Percentiles rank a stretch among this genome's conserved stretches.
Conservation (phyloP, 2,113 vertebrate species). For the Silurus meridionalis region DNA sequence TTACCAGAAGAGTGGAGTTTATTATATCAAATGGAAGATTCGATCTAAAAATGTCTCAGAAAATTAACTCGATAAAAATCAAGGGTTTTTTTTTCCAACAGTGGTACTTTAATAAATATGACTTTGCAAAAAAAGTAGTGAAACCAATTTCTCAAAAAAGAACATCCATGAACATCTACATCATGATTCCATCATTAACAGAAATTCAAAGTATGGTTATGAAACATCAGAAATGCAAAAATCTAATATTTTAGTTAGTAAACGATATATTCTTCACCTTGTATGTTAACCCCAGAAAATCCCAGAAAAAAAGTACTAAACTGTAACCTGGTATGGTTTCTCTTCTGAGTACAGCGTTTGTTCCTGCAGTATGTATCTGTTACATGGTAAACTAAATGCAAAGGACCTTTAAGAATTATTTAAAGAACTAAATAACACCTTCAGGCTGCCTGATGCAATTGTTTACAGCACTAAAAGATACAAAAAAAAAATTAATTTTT, state of each 20-base stretch:
- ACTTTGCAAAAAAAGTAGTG: constrained; percentile 8
- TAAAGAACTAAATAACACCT: background rate
- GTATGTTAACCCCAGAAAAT: background rate
- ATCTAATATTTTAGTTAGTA: background rate
- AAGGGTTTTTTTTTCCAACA: constrained; percentile 61
- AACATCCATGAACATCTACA: background rate
- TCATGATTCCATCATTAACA: background rate
- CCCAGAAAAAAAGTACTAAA: background rate
- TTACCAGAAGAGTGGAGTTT: background rate
- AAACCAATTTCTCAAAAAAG: constrained; percentile 22
- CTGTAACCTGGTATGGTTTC: background rate
- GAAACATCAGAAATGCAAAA: background rate
- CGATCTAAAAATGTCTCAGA: background rate
- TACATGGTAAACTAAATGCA: background rate
- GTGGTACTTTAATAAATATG: constrained; percentile 67
- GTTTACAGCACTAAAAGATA: no score
- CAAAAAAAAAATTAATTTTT: no score
- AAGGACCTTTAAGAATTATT: background rate
- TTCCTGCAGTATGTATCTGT: background rate
- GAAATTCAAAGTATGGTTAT: background rate
- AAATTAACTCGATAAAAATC: constrained; percentile 51
- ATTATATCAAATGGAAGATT: background rate
- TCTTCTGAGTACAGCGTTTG: background rate
- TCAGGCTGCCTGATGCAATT: background rate
- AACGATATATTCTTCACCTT: background rate